Percentiles rank a stretch among this genome's conserved stretches.
Evolutionary conservation across 2,888 invertebrate genomes (phyloP).

Genomic region (Pelosia muscerda): DNA sequence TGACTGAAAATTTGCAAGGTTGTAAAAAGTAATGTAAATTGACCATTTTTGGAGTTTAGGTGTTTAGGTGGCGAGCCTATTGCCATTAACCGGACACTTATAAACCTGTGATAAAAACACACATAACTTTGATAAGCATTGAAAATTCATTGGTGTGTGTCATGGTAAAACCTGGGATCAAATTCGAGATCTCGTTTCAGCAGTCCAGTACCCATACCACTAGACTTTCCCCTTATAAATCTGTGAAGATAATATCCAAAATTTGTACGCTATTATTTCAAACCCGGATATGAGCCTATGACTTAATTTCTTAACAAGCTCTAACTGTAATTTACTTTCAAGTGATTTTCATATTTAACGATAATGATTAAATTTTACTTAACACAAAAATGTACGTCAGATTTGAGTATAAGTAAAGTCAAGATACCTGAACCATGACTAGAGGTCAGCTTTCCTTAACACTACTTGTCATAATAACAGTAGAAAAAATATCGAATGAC

Average conservation of each 20-base stretch:
- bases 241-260: neutral
- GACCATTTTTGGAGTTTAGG: neutral
- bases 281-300: no score
- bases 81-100: no score
- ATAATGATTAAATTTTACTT: neutral
- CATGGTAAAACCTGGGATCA: no score
- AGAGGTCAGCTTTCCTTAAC: neutral
- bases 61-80: no score
- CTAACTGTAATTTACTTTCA: neutral
- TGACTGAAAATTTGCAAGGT: neutral
- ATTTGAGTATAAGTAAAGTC: neutral
- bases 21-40: neutral
- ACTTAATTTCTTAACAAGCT: neutral
- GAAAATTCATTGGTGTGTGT: no score
- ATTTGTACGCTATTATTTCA: no score
- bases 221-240: no score
- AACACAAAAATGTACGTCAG: neutral
- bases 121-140: no score
- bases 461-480: neutral
- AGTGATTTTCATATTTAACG: neutral
- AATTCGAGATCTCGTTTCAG: no score
- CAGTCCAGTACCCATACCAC: no score
- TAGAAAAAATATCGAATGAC: constrained; percentile 20
- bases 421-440: neutral
- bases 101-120: no score